These are phyloP conservation scores for Rhadinocentrus ornatus DNA, from an alignment of 2,797 vertebrate genomes.

Conservation along the genomic window DNA sequence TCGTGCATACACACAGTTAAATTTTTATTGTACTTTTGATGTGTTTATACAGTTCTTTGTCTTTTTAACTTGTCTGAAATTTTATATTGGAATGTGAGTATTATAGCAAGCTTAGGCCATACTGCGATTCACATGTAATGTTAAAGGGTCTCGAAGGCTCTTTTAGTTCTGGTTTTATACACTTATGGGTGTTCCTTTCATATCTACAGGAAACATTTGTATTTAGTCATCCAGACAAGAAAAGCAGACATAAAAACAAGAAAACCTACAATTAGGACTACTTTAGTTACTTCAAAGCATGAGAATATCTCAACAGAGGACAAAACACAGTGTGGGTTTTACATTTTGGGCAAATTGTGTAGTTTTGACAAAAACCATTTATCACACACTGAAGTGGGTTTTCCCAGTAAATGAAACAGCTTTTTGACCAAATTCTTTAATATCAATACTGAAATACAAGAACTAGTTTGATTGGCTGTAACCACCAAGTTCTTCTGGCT, in stretches of 20 bases:
- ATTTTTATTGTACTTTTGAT: conserved; percentile 12
- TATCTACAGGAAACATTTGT: conserved; percentile 52
- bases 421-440: conserved; percentile 15
- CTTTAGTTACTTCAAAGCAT: conserved; percentile 38
- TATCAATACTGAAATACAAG: background rate
- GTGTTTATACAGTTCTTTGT: conserved; percentile 6
- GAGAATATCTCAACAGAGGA: conserved; percentile 11
- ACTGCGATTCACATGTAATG: conserved; percentile 38
- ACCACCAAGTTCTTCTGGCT: no score
- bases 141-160: conserved; percentile 38
- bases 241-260: conserved; percentile 41
- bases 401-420: background rate
- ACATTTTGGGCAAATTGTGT: conserved; percentile 14
- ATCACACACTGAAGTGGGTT: conserved; percentile 1
- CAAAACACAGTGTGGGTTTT: conserved; percentile 20
- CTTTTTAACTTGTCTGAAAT: conserved; percentile 10
- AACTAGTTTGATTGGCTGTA: no score
- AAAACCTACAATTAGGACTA: conserved; percentile 44
- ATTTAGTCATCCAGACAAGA: conserved; percentile 46
- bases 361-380: conserved; percentile 9
- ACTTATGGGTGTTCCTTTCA: conserved; percentile 43
- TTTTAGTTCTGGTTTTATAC: conserved; percentile 28
- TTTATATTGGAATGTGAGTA: conserved; percentile 25
- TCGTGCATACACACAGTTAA: background rate
- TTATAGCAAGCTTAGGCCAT: conserved; percentile 26